These are phyloP conservation scores for Microplitis manilae DNA, from an alignment of 2,888 invertebrate genomes.

Conservation along the genomic window DNA sequence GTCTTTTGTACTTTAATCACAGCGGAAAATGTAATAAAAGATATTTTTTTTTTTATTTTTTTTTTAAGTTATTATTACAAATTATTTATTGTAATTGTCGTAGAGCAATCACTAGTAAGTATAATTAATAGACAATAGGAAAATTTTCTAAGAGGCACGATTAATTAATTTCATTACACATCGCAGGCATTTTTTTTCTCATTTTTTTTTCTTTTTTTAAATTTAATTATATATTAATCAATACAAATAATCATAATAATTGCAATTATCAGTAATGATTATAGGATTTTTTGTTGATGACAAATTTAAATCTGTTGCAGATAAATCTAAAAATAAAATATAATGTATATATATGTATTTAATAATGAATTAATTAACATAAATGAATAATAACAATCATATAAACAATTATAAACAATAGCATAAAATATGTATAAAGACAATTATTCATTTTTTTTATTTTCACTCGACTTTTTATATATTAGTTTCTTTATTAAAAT, in stretches of 20 bases:
- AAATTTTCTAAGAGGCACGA: conserved; percentile 19
- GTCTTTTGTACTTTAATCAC: conserved; percentile 31
- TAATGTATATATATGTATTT: not conserved
- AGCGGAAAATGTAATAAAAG: conserved; percentile 12
- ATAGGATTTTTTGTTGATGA: conserved; percentile 1
- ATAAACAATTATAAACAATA: conserved; percentile 31
- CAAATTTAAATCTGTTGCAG: not conserved
- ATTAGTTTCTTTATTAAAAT: conserved; percentile 64
- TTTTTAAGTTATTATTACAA: conserved; percentile 10
- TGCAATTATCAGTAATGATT: conserved; percentile 30
- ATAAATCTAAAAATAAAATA: not conserved
- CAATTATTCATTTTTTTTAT: conserved; percentile 20
- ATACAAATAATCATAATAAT: conserved; percentile 45
- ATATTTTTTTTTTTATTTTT: not conserved
- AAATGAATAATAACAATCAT: conserved; percentile 14
- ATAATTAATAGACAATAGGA: conserved; percentile 20
- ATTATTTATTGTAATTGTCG: conserved; percentile 5
- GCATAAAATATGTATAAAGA: conserved; percentile 30
- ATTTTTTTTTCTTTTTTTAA: conserved; percentile 19
- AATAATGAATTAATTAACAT: conserved; percentile 23
- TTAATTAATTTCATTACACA: conserved; percentile 17
- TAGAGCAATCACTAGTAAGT: not conserved
- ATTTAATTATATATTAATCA: conserved; percentile 32
- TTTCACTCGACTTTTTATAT: conserved; percentile 44
- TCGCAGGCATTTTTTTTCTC: not conserved